phyloP scores from a whole-genome alignment of 2,113 vertebrate species.

The Cygnus buccinator region DNA sequence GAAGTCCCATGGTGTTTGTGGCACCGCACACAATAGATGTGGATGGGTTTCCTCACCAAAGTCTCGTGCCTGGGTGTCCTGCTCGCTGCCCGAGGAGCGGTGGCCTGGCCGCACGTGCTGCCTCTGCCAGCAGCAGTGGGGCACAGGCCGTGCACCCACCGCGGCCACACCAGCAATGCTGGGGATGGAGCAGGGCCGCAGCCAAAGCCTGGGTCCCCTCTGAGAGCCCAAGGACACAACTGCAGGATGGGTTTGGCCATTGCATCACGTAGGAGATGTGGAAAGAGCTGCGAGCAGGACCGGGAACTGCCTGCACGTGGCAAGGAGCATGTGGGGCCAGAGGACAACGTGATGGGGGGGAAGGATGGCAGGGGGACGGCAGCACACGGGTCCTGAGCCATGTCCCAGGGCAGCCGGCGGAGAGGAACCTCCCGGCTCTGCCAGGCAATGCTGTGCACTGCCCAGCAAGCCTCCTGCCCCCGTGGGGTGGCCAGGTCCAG shows the following conservation, averaged over 20 bases:
- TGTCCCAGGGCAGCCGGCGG: neutral
- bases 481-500: neutral
- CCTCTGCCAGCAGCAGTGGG: neutral
- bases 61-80: accelerated
- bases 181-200: neutral
- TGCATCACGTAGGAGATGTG: accelerated
- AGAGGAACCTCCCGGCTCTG: neutral
- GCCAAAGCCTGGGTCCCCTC: accelerated
- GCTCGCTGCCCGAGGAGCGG: accelerated
- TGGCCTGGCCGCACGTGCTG: accelerated
- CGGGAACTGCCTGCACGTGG: neutral
- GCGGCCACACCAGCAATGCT: no score
- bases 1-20: neutral
- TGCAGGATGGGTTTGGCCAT: neutral
- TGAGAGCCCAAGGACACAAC: accelerated
- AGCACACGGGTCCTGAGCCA: neutral
- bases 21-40: accelerated
- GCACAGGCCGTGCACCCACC: neutral
- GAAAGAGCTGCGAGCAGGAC: neutral
- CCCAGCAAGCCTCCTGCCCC: neutral
- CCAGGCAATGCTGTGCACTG: accelerated
- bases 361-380: neutral
- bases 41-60: accelerated
- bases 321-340: neutral
- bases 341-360: neutral